phyloP scores from a whole-genome alignment of 2,888 invertebrate species.

The Parapristionchus giblindavisi region DNA sequence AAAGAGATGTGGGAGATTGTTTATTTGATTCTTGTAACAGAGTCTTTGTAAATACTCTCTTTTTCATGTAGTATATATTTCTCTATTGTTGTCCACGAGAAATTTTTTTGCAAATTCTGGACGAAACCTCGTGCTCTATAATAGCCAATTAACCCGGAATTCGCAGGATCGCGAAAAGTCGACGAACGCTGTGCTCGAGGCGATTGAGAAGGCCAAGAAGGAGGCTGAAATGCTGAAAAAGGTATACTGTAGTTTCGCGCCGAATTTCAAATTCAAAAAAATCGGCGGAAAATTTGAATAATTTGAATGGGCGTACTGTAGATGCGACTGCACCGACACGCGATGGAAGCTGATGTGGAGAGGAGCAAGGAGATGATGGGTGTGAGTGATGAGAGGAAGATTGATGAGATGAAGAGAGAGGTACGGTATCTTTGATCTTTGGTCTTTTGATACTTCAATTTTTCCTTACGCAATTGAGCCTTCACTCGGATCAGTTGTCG shows the following conservation, averaged over 20 bases:
- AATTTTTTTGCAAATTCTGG: neutral
- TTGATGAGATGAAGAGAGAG: constrained; percentile 22
- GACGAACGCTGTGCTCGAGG: constrained; percentile 21
- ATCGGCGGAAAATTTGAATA: neutral
- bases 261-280: neutral
- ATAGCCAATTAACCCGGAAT: neutral
- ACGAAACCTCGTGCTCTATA: neutral
- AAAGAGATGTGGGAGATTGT: neutral
- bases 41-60: too few relatives aligned
- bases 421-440: too few relatives aligned
- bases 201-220: constrained; percentile 35
- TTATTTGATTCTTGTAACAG: neutral
- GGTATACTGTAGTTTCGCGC: neutral
- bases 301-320: neutral
- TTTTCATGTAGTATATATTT: too few relatives aligned
- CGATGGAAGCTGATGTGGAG: constrained; percentile 1
- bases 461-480: too few relatives aligned
- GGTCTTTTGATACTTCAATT: too few relatives aligned
- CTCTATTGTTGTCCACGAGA: too few relatives aligned
- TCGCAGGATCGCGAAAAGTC: constrained; percentile 18
- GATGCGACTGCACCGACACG: constrained; percentile 31
- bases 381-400: neutral
- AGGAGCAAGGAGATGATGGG: neutral
- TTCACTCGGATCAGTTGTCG: too few relatives aligned
- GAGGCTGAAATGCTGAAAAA: constrained; percentile 33